Evolutionary conservation across 92 coral and sea anemone species (phyloP), one percentile per base, ranked within the genome.

Genomic region (Scolanthus callimorphus): DNA sequence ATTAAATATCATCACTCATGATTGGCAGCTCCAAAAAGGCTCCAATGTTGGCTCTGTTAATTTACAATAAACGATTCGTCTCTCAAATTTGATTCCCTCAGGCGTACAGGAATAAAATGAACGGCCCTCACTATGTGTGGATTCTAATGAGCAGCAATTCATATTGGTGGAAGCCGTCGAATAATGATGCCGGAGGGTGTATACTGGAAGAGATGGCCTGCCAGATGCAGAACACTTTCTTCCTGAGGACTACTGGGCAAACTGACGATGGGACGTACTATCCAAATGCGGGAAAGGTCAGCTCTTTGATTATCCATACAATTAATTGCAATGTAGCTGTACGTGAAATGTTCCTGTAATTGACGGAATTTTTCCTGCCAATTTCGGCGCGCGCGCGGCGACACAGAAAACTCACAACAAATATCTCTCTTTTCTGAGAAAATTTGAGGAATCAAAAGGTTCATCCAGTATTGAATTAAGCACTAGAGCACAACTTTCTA

Each of bases 111-210:
- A 67, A 52, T 25, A 78, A 70, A 17, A 74, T 94, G 86, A 80
- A 84, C 47, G 99, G 99, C 13, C 88, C 84, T 15, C 86, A 94
- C 29, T 88, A 81, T 49, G 95, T 94, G 11, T 94, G 99, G 99
- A 70, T 94, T 11, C 64, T 83, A 43, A 38, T 65, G 56, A 21
- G 28, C 27, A 78, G 73, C 51, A 68, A 55, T 49, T 88, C 76
- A 23, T 94, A 91, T 83, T 94, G 99, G 99, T 38, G 27, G 23
- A 96, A 94, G 23, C 30, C 50, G 3, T 19, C 78, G 17, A 37
- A 65, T n/a, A 89, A 76, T 23, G 57, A 63, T 27, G 60, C 88
- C 2, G 90, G 83, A 10, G 90, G 83, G 12, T 94, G 99, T 46
- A 50, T 73, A 13, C 84, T 77, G 29, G 22, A 84, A 45, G 96